phyloP scores from a whole-genome alignment of 2,888 invertebrate species.

The Clusia tigrina region DNA sequence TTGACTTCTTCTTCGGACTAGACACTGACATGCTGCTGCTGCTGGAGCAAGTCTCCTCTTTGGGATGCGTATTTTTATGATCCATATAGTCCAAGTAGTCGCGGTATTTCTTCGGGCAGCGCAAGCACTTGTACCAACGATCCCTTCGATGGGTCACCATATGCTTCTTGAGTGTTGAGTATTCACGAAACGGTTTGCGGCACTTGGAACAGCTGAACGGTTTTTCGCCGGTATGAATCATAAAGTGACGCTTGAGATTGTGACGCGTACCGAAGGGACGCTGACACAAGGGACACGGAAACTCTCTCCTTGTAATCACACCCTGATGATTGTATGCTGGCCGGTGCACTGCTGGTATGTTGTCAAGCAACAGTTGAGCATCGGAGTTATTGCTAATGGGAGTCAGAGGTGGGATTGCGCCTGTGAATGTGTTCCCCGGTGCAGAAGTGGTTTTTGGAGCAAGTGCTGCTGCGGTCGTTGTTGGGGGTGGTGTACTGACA shows the following conservation, averaged over 20 bases:
- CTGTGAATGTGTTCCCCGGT: constrained; percentile 19
- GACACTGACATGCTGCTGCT: constrained; percentile 2
- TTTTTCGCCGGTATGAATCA: constrained; percentile 64
- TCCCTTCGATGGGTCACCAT: constrained; percentile 61
- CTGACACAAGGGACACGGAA: constrained; percentile 60
- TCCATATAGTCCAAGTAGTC: constrained; percentile 58
- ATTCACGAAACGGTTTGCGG: constrained; percentile 61
- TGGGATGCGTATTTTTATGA: constrained; percentile 52
- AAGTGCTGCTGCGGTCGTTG: constrained; percentile 12
- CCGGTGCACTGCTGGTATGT: constrained; percentile 39
- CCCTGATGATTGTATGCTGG: constrained; percentile 35
- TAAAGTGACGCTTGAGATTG: constrained; percentile 62
- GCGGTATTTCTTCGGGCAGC: constrained; percentile 55
- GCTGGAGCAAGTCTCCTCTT: constrained; percentile 24
- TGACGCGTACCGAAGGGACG: constrained; percentile 62
- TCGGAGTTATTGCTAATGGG: constrained; percentile 30
- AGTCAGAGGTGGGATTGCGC: constrained; percentile 13
- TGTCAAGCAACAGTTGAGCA: constrained; percentile 34
- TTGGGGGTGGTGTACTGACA: constrained; percentile 16
- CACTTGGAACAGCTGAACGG: constrained; percentile 61
- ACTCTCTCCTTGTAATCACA: constrained; percentile 47
- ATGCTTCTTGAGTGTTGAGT: constrained; percentile 62
- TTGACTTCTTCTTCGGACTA: constrained; percentile 27
- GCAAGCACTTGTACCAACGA: constrained; percentile 59
- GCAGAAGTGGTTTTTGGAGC: constrained; percentile 28